phyloP scores from a whole-genome alignment of 2,888 invertebrate genomes.

The Ectemnius lituratus region DNA sequence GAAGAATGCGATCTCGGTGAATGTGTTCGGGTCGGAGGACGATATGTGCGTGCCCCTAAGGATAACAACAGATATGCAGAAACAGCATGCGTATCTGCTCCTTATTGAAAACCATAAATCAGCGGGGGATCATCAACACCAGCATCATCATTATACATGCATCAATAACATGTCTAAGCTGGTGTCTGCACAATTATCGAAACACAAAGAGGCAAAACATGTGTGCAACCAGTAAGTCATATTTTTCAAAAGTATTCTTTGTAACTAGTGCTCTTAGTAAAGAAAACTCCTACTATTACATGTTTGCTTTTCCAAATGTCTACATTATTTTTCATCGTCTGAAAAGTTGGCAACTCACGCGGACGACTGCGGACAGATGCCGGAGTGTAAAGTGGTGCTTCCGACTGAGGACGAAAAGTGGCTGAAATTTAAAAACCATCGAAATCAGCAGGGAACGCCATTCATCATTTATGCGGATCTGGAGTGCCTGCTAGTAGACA shows the following conservation, averaged over 20 bases:
- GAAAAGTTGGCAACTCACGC: conserved; percentile 21
- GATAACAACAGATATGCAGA: not conserved
- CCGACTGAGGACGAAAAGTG: conserved; percentile 19
- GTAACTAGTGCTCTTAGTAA: too few relatives aligned
- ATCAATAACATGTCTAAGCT: conserved; percentile 43
- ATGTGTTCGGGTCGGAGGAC: conserved; percentile 12
- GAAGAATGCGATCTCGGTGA: conserved; percentile 49
- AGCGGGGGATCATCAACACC: too few relatives aligned
- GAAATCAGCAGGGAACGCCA: conserved; percentile 17
- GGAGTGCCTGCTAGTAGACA: conserved; percentile 27
- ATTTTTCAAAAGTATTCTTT: too few relatives aligned
- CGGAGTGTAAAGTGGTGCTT: conserved; percentile 12
- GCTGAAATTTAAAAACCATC: conserved; percentile 34
- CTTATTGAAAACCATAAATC: not conserved
- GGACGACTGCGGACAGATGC: conserved; percentile 16
- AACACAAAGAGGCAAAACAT: not conserved
- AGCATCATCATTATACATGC: conserved; percentile 40
- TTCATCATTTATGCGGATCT: conserved; percentile 37
- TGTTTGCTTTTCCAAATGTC: conserved; percentile 34
- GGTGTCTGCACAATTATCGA: conserved; percentile 22
- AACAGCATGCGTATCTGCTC: not conserved
- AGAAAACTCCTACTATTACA: not conserved
- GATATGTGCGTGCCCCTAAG: conserved; percentile 1
- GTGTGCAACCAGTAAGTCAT: conserved; percentile 39
- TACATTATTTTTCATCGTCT: conserved; percentile 35